These are phyloP conservation scores for Morone chrysops DNA, from an alignment of 2,113 vertebrate species.

Conservation along the genomic window DNA sequence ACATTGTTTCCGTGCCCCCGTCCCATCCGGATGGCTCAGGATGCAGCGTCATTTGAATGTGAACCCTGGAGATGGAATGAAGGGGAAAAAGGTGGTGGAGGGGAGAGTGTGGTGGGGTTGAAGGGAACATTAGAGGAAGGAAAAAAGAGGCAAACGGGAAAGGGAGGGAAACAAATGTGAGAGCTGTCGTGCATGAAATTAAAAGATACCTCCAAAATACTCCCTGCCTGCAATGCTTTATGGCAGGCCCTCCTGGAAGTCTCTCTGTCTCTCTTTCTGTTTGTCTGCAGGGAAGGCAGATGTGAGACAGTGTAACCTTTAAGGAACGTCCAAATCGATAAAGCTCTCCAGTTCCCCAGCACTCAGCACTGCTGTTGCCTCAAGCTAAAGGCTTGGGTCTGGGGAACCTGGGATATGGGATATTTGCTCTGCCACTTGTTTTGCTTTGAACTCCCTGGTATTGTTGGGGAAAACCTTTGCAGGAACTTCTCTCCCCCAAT, in stretches of 20 bases:
- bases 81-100: not conserved
- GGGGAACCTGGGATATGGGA: constrained; percentile 49
- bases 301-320: constrained; percentile 78
- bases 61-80: constrained; percentile 64
- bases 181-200: constrained; percentile 85
- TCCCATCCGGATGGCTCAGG: constrained; percentile 66
- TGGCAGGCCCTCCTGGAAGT: constrained; percentile 48
- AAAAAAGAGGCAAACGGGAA: constrained; percentile 15
- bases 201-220: constrained; percentile 83
- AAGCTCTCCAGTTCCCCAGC: constrained; percentile 65
- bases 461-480: constrained; percentile 51
- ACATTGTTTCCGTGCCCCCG: constrained; percentile 62
- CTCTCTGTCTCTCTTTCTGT: constrained; percentile 62
- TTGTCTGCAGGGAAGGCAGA: constrained; percentile 70
- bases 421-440: constrained; percentile 63
- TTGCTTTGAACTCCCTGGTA: constrained; percentile 56
- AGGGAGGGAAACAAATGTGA: constrained; percentile 81
- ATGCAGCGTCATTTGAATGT: constrained; percentile 69
- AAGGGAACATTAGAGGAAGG: constrained; percentile 41
- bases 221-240: constrained; percentile 64
- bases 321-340: constrained; percentile 77
- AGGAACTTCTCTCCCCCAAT: constrained; percentile 22
- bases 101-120: not conserved
- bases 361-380: constrained; percentile 67
- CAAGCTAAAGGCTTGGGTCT: constrained; percentile 44